Conservation (phyloP, 64 coral and sea anemone genomes). For the Montipora sp. region DNA sequence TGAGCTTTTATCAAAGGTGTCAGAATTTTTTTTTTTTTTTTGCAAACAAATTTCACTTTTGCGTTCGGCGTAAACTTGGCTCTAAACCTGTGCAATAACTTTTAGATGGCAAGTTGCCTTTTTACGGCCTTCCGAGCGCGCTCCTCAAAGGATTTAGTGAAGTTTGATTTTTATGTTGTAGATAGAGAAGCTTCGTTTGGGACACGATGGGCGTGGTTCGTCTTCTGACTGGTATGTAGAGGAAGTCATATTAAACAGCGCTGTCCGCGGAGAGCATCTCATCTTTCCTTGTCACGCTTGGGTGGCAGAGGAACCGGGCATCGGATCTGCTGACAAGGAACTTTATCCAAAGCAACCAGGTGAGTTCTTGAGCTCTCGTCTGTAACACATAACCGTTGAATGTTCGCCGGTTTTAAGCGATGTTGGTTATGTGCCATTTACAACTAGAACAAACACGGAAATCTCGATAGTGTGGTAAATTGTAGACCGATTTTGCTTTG, state of each 20-base stretch:
- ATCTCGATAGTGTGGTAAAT: too few relatives aligned
- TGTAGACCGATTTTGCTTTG: too few relatives aligned
- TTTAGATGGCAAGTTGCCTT: too few relatives aligned
- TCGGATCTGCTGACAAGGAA: slow-evolving; percentile 80
- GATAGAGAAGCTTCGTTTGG: slow-evolving; percentile 88
- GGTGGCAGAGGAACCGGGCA: slow-evolving; percentile 74
- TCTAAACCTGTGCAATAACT: too few relatives aligned
- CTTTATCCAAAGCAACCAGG: slow-evolving; percentile 75
- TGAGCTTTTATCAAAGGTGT: too few relatives aligned
- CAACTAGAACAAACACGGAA: too few relatives aligned
- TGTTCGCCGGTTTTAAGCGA: too few relatives aligned
- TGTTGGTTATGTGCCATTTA: too few relatives aligned
- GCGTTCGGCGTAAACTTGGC: too few relatives aligned
- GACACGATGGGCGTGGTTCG: slow-evolving; percentile 88
- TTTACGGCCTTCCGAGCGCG: not conserved
- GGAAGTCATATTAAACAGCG: slow-evolving; percentile 84
- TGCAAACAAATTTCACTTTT: too few relatives aligned
- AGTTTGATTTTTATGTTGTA: slow-evolving; percentile 7
- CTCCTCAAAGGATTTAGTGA: not conserved
- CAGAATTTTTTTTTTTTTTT: too few relatives aligned
- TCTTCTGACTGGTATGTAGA: slow-evolving; percentile 88
- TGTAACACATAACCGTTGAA: too few relatives aligned
- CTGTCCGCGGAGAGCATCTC: slow-evolving; percentile 87
- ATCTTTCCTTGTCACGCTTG: slow-evolving; percentile 90
- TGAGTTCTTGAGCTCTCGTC: not conserved